Conservation (phyloP, 2,888 invertebrate genomes). For the Cyclophora punctaria region DNA sequence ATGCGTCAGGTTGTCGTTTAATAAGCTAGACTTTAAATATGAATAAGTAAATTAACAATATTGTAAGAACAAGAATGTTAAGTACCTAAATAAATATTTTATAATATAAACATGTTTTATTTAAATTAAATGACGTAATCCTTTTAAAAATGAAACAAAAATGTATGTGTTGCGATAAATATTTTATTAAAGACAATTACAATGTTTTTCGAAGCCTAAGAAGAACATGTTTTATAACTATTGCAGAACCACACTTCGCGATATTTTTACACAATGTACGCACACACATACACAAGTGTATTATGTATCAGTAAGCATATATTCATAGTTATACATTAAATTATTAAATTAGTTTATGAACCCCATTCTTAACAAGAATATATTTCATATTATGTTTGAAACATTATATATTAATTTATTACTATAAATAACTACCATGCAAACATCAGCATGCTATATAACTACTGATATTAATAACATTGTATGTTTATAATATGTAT, state of each 20-base stretch:
- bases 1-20: too few relatives aligned
- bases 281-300: conserved; percentile 43
- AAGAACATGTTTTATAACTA: conserved; percentile 57
- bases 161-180: conserved; percentile 62
- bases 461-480: conserved; percentile 54
- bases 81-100: conserved; percentile 16
- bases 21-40: too few relatives aligned
- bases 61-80: too few relatives aligned
- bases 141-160: conserved; percentile 16
- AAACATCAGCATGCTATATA: conserved; percentile 49
- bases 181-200: conserved; percentile 69
- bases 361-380: conserved; percentile 50
- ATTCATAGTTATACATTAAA: conserved; percentile 57
- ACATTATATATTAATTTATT: conserved; percentile 52
- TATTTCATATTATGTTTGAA: conserved; percentile 33
- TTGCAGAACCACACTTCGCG: conserved; percentile 50
- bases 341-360: conserved; percentile 47
- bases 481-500: conserved; percentile 52
- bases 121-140: background rate
- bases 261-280: conserved; percentile 47
- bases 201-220: conserved; percentile 60
- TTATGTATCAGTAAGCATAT: conserved; percentile 45
- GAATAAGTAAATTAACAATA: too few relatives aligned
- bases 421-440: conserved; percentile 59
- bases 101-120: conserved; percentile 19